These are phyloP conservation scores for Paramuricea clavata DNA, from an alignment of 92 coral and sea anemone genomes.

Conservation along the genomic window DNA sequence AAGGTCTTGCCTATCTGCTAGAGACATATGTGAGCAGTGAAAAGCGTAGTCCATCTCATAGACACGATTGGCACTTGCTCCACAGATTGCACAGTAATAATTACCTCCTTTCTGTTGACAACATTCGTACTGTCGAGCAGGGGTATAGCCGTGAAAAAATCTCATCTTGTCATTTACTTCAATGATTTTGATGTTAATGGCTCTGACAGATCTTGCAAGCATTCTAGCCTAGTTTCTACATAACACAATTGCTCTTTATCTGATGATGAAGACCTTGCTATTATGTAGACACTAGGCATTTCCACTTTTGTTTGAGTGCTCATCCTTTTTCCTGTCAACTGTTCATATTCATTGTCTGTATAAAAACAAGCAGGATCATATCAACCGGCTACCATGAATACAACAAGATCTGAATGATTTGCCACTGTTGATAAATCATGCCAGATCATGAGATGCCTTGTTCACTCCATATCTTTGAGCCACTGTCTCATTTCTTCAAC, in stretches of 20 bases:
- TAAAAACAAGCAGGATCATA: not conserved
- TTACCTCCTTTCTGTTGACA: conserved; percentile 70
- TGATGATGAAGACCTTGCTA: not conserved
- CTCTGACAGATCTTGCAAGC: not conserved
- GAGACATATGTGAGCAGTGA: too few species aligned
- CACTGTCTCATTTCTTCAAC: not conserved
- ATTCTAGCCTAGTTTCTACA: too few species aligned
- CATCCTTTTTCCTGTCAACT: not conserved
- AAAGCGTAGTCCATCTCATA: conserved; percentile 57
- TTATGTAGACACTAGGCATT: not conserved
- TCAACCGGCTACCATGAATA: too few species aligned
- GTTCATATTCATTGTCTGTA: not conserved
- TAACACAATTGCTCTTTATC: too few species aligned
- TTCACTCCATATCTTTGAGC: not conserved
- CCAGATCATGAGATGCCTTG: not conserved
- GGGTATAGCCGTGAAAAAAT: too few species aligned
- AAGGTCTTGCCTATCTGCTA: not conserved
- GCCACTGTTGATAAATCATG: not conserved
- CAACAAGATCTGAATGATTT: not conserved
- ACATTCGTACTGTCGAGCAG: too few species aligned
- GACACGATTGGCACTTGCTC: too few species aligned
- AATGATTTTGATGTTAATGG: too few species aligned
- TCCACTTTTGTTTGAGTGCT: too few species aligned
- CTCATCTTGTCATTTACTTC: too few species aligned
- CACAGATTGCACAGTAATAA: conserved; percentile 51